Conservation (phyloP, 2,888 invertebrate species). For the Hetaerina titia region DNA sequence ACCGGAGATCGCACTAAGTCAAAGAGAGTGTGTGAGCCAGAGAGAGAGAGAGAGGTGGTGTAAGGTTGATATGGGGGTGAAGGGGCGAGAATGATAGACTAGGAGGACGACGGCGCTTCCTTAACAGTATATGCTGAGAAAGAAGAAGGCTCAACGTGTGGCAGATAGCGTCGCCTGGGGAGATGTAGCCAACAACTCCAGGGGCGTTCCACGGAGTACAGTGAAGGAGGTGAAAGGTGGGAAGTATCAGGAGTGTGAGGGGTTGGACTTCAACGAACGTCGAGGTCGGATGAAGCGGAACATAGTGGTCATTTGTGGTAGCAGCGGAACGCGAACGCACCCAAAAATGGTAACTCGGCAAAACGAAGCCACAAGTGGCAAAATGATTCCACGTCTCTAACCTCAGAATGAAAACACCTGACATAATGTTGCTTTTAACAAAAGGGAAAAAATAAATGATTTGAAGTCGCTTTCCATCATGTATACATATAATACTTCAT, state of each 20-base stretch:
- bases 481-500: too few relatives aligned
- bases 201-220: neutral
- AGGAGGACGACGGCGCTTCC: constrained; percentile 18
- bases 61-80: neutral
- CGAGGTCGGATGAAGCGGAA: too few relatives aligned
- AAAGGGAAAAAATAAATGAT: too few relatives aligned
- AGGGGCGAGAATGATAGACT: neutral
- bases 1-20: constrained; percentile 58
- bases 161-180: neutral
- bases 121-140: neutral
- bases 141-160: constrained; percentile 9
- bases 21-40: neutral
- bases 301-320: too few relatives aligned
- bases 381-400: too few relatives aligned
- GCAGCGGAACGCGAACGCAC: too few relatives aligned
- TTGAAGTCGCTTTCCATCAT: too few relatives aligned
- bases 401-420: too few relatives aligned
- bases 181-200: neutral
- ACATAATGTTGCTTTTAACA: too few relatives aligned
- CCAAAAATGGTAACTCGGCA: too few relatives aligned
- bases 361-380: too few relatives aligned
- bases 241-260: neutral
- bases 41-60: neutral
- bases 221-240: neutral
- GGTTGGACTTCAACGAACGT: too few relatives aligned